These are phyloP conservation scores for Falco novaeseelandiae DNA, from an alignment of 2,797 vertebrate genomes.

Conservation along the genomic window DNA sequence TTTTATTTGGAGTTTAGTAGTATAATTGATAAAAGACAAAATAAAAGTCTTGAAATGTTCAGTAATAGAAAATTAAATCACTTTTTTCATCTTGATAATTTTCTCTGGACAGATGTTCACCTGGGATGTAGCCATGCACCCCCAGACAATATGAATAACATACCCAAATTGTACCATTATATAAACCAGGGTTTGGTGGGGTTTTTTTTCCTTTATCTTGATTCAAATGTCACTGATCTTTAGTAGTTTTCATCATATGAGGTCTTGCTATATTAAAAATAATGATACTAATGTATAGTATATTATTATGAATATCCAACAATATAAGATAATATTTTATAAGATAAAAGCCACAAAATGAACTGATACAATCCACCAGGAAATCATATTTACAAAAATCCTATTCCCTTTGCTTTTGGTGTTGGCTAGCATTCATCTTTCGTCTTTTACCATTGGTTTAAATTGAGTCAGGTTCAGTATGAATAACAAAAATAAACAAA, in stretches of 20 bases:
- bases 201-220: background rate
- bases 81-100: background rate
- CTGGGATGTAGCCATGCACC: background rate
- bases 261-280: background rate
- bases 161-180: background rate
- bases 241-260: background rate
- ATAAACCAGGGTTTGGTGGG: background rate
- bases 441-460: background rate
- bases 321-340: background rate
- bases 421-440: background rate
- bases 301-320: background rate
- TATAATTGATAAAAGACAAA: background rate
- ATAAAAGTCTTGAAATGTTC: background rate
- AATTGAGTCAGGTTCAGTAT: background rate
- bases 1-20: background rate
- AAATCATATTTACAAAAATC: background rate
- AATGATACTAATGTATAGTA: background rate
- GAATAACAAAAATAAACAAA: background rate
- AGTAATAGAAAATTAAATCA: background rate
- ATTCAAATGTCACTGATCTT: background rate
- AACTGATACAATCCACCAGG: background rate
- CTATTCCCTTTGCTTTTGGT: background rate
- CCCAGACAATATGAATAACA: background rate
- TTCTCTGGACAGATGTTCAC: background rate
- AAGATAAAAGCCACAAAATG: background rate